These are phyloP conservation scores for Agrypnus murinus DNA, from an alignment of 2,888 invertebrate species.

Conservation along the genomic window DNA sequence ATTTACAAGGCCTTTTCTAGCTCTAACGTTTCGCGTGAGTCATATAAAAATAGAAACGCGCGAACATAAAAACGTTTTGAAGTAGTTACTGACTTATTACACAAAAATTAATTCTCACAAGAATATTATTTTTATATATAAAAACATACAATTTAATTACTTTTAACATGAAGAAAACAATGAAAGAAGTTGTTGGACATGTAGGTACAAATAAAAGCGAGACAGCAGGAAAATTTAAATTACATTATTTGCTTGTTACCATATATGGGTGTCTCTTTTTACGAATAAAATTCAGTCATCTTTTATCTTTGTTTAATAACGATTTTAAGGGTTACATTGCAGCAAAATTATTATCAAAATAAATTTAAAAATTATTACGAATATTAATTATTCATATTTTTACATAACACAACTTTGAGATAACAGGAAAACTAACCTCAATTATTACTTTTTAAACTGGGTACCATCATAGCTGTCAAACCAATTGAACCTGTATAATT, in stretches of 20 bases:
- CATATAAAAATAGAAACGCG: neutral
- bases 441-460: neutral
- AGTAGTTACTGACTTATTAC: neutral
- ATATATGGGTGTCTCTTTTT: no score
- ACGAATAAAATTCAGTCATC: no score
- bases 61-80: neutral
- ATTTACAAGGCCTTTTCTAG: slow-evolving; percentile 35
- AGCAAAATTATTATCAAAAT: no score
- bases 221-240: no score
- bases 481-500: neutral
- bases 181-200: no score
- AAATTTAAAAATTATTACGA: no score
- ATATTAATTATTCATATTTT: no score
- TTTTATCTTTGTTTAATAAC: no score
- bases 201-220: no score
- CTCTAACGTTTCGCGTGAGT: slow-evolving; percentile 8
- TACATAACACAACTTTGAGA: neutral
- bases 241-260: no score
- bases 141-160: neutral
- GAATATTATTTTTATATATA: neutral
- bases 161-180: no score
- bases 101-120: neutral
- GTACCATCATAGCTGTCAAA: slow-evolving; percentile 20
- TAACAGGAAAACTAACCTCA: slow-evolving; percentile 2
- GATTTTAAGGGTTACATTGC: no score